Evolutionary conservation across 2,888 invertebrate genomes (phyloP).

Genomic region (Drosophila nr. fundita): DNA sequence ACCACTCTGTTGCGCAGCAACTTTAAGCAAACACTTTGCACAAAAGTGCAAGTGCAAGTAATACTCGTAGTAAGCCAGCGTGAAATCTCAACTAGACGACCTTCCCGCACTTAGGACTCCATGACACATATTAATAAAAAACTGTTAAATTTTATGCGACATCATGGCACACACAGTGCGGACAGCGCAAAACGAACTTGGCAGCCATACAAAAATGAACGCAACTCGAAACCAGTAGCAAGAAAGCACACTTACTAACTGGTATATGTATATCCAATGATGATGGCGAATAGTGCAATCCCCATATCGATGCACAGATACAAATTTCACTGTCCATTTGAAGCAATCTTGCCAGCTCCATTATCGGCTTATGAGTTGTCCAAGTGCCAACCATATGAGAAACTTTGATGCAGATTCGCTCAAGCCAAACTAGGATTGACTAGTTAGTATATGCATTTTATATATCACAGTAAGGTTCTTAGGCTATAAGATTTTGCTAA

Average conservation of each 20-base stretch:
- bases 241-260: conserved; percentile 17
- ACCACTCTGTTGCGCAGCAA: conserved; percentile 20
- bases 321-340: conserved; percentile 17
- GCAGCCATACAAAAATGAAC: conserved; percentile 61
- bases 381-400: neutral
- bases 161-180: conserved; percentile 21
- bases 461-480: neutral
- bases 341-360: neutral
- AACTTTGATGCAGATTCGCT: neutral
- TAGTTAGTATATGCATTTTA: neutral
- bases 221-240: conserved; percentile 28
- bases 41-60: conserved; percentile 71
- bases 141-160: conserved; percentile 69
- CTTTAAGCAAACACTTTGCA: conserved; percentile 54
- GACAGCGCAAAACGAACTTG: conserved; percentile 27
- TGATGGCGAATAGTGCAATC: conserved; percentile 32
- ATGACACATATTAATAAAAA: conserved; percentile 72
- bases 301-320: conserved; percentile 32
- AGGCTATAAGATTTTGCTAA: neutral
- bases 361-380: neutral
- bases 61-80: conserved; percentile 47
- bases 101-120: conserved; percentile 24
- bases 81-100: conserved; percentile 12
- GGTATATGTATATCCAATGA: conserved; percentile 22
- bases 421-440: neutral